A percentile compares a stretch with the other conserved stretches of the same genome.
Conservation (phyloP, 2,888 invertebrate genomes). For the Gibbula magus region DNA sequence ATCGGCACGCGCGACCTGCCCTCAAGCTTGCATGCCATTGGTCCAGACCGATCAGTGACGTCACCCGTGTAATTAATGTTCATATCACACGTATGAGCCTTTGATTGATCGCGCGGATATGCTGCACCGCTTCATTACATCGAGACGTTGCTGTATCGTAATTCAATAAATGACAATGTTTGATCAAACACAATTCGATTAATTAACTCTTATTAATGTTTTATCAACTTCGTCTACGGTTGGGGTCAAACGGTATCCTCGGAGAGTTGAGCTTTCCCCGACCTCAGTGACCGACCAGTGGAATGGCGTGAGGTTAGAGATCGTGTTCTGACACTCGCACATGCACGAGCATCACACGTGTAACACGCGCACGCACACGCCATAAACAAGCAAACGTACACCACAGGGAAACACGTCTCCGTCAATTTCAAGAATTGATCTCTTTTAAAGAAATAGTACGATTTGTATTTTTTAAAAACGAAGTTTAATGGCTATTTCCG, state of each 20-base stretch:
- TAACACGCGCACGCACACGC: too few species aligned
- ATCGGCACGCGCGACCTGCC: too few species aligned
- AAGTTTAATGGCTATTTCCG: too few species aligned
- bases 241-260: not conserved
- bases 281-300: too few species aligned
- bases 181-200: conserved; percentile 11
- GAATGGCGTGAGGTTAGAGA: too few species aligned
- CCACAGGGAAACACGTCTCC: too few species aligned
- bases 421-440: too few species aligned
- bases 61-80: conserved; percentile 10
- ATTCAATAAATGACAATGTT: conserved; percentile 13
- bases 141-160: not conserved
- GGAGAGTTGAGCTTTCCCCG: not conserved
- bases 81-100: not conserved
- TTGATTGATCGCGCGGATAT: not conserved
- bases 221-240: not conserved
- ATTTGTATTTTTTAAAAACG: too few species aligned
- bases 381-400: too few species aligned
- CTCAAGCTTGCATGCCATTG: not conserved
- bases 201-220: conserved; percentile 15
- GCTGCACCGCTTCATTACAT: not conserved
- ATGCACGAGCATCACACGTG: too few species aligned
- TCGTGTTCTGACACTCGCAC: too few species aligned
- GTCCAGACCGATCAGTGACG: not conserved
- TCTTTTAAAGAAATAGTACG: too few species aligned